These are phyloP conservation scores for Dryococelus australis DNA, from an alignment of 2,888 invertebrate species.

Conservation along the genomic window DNA sequence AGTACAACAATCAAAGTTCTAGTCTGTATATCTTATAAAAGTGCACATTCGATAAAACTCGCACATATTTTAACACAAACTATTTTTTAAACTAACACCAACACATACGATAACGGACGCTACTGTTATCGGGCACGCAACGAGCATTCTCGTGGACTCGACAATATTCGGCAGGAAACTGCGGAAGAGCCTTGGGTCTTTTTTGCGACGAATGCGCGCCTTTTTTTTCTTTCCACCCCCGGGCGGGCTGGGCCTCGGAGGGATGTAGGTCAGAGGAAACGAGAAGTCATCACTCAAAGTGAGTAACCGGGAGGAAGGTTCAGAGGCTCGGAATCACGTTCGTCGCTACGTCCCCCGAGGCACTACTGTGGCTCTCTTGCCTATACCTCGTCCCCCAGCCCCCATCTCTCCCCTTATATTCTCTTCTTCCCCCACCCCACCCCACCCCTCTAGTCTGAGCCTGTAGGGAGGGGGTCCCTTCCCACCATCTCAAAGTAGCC, in stretches of 20 bases:
- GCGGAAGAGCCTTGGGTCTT: neutral
- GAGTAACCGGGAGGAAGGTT: constrained; percentile 16
- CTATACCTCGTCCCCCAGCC: neutral
- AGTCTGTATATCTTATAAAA: no score
- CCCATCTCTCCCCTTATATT: no score
- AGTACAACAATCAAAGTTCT: no score
- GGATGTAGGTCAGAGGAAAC: constrained; percentile 16
- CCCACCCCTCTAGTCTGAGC: neutral
- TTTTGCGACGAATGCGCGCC: neutral
- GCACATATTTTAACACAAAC: no score
- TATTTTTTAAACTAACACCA: no score
- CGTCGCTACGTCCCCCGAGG: neutral
- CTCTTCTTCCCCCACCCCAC: neutral
- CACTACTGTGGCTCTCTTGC: neutral
- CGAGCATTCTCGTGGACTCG: no score
- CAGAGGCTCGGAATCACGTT: constrained; percentile 1
- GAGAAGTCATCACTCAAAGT: constrained; percentile 16
- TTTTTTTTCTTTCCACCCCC: neutral
- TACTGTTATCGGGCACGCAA: no score
- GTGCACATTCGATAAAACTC: no score
- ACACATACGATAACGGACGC: no score
- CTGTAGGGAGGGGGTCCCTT: neutral
- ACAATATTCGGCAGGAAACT: neutral
- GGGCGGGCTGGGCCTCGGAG: neutral
- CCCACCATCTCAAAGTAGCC: neutral